Evolutionary conservation across 2,113 vertebrate genomes (phyloP).

Genomic region (Salvelinus fontinalis): DNA sequence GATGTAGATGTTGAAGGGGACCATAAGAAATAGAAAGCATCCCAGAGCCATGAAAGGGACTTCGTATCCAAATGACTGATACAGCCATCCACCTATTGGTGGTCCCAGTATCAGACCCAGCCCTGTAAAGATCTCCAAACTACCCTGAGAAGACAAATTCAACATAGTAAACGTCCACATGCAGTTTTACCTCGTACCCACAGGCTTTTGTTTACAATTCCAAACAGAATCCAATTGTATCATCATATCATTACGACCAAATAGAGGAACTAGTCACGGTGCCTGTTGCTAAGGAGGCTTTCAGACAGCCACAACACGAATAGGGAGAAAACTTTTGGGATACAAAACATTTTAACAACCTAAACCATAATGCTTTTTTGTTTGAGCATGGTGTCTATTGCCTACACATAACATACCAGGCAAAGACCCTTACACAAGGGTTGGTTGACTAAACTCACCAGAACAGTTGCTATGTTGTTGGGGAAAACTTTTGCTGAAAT

Average conservation of each 20-base stretch:
- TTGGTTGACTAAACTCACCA: constrained; percentile 78
- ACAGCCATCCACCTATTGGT: constrained; percentile 90
- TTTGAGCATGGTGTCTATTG: constrained; percentile 40
- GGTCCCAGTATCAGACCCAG: constrained; percentile 90
- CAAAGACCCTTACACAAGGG: constrained; percentile 16
- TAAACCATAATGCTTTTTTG: constrained; percentile 28
- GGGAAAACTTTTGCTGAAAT: constrained; percentile 88
- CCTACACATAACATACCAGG: constrained; percentile 46
- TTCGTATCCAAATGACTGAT: constrained; percentile 90
- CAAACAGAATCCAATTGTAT: background rate
- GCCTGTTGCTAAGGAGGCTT: background rate
- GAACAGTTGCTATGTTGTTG: constrained; percentile 87
- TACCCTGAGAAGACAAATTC: constrained; percentile 75
- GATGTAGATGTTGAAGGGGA: constrained; percentile 86
- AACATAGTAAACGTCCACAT: background rate
- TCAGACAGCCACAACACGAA: background rate
- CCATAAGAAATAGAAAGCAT: constrained; percentile 81
- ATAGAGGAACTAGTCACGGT: background rate
- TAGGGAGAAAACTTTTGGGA: background rate
- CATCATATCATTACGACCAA: background rate
- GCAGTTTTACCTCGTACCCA: background rate
- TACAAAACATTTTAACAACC: constrained; percentile 25
- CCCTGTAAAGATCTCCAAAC: constrained; percentile 89
- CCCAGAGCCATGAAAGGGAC: constrained; percentile 88
- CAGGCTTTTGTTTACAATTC: background rate